Percentiles rank a stretch among this genome's conserved stretches.
These are phyloP conservation scores for Vicugna pacos DNA, from an alignment of 2,113 vertebrate genomes.

Conservation along the genomic window DNA sequence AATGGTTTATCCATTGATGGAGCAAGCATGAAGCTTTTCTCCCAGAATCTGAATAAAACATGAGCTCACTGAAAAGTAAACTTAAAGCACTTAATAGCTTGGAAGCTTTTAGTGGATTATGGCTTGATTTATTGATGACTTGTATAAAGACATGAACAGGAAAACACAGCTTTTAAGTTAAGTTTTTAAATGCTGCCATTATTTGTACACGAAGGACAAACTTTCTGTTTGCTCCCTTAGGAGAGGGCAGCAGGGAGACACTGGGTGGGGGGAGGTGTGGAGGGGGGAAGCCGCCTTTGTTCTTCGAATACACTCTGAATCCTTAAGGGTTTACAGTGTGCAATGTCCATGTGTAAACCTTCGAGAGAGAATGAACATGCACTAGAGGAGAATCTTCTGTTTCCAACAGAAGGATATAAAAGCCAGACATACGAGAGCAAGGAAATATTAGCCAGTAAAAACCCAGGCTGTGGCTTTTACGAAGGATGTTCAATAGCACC, in stretches of 20 bases:
- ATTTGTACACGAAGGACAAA: constrained; percentile 44
- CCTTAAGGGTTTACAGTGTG: constrained; percentile 36
- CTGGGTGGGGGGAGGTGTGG: fast-evolving
- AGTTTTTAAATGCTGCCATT: constrained; percentile 27
- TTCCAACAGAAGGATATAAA: constrained; percentile 52
- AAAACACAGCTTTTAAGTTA: constrained; percentile 28
- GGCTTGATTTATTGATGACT: constrained; percentile 61
- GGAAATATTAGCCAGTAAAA: constrained; percentile 30
- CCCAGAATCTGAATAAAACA: constrained; percentile 50
- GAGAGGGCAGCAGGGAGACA: neutral
- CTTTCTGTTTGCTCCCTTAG: constrained; percentile 51
- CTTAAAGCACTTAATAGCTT: constrained; percentile 8
- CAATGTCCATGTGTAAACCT: neutral
- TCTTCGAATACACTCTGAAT: constrained; percentile 3
- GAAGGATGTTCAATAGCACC: constrained; percentile 4
- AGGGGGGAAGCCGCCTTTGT: neutral
- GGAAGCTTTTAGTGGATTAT: constrained; percentile 44
- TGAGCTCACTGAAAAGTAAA: constrained; percentile 35
- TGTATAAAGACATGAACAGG: neutral
- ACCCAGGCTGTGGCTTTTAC: constrained; percentile 9
- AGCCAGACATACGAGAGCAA: neutral
- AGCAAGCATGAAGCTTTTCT: neutral
- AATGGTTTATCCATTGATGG: neutral
- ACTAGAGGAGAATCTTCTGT: neutral
- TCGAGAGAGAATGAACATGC: neutral